Conservation (phyloP, 2,113 vertebrate genomes). For the Pogona vitticeps region DNA sequence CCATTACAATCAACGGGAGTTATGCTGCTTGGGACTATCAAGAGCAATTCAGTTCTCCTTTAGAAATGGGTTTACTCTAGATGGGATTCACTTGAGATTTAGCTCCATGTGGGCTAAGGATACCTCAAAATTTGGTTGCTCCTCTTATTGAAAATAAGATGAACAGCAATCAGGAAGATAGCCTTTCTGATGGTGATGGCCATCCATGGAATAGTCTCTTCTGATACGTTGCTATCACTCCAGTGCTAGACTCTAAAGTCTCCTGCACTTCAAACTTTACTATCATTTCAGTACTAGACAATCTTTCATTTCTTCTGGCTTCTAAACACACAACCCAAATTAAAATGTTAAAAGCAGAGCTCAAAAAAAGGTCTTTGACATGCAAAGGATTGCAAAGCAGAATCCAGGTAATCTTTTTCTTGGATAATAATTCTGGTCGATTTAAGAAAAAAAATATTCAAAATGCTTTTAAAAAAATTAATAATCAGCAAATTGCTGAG, state of each 20-base stretch:
- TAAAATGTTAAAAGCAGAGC: neutral
- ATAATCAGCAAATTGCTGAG: neutral
- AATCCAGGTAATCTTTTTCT: too few species aligned
- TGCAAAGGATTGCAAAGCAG: too few species aligned
- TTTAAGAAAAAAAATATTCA: too few species aligned
- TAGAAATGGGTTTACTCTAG: too few species aligned
- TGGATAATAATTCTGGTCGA: too few species aligned
- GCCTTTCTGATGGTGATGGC: neutral
- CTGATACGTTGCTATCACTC: neutral
- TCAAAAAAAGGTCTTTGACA: too few species aligned
- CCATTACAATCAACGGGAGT: neutral
- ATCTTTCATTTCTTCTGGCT: neutral
- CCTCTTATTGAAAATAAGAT: neutral
- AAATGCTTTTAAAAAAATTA: too few species aligned
- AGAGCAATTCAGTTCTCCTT: neutral
- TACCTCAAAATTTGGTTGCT: too few species aligned
- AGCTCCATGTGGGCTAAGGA: neutral
- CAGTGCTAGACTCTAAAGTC: neutral
- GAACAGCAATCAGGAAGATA: neutral
- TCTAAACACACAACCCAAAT: neutral
- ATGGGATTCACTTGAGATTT: too few species aligned
- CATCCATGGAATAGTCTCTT: neutral
- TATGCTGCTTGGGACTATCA: neutral
- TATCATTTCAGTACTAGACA: too few species aligned
- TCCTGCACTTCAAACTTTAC: too few species aligned